phyloP scores from a whole-genome alignment of 2,797 vertebrate genomes.

The Centropyge bicolor region DNA sequence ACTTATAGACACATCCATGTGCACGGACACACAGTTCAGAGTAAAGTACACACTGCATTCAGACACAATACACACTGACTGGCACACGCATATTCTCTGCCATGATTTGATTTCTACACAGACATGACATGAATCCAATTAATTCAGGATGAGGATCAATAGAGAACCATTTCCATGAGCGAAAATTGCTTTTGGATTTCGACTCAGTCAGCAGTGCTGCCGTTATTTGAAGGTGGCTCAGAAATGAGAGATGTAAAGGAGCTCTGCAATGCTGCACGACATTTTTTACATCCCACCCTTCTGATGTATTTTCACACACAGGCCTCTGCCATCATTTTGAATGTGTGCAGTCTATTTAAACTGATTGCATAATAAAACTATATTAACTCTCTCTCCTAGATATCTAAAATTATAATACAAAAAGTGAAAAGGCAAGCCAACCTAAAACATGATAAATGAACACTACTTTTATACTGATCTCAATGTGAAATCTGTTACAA shows the following conservation, averaged over 20 bases:
- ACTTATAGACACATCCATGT: slow-evolving; percentile 15
- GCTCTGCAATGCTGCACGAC: slow-evolving; percentile 41
- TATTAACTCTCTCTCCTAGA: slow-evolving; percentile 18
- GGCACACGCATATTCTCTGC: slow-evolving; percentile 27
- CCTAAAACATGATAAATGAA: slow-evolving; percentile 6
- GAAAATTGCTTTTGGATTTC: slow-evolving; percentile 81
- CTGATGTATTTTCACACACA: slow-evolving; percentile 49
- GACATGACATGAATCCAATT: slow-evolving; percentile 82
- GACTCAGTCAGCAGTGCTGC: slow-evolving; percentile 77
- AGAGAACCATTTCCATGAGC: slow-evolving; percentile 79
- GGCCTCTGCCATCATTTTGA: slow-evolving; percentile 24
- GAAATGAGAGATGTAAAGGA: slow-evolving; percentile 72
- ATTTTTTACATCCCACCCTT: slow-evolving; percentile 52
- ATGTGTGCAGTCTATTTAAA: slow-evolving; percentile 28
- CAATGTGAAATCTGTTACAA: slow-evolving; percentile 25
- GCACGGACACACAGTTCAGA: slow-evolving; percentile 1
- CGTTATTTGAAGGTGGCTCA: slow-evolving; percentile 74
- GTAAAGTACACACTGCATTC: background rate
- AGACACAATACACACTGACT: slow-evolving; percentile 19
- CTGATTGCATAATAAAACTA: slow-evolving; percentile 31
- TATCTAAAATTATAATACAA: slow-evolving; percentile 11
- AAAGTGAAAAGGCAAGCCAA: slow-evolving; percentile 9
- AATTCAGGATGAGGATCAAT: slow-evolving; percentile 82
- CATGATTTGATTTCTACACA: slow-evolving; percentile 73
- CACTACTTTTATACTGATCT: background rate